phyloP scores from a whole-genome alignment of 1,140 invertebrate species.

The Meloidogyne hapla region DNA sequence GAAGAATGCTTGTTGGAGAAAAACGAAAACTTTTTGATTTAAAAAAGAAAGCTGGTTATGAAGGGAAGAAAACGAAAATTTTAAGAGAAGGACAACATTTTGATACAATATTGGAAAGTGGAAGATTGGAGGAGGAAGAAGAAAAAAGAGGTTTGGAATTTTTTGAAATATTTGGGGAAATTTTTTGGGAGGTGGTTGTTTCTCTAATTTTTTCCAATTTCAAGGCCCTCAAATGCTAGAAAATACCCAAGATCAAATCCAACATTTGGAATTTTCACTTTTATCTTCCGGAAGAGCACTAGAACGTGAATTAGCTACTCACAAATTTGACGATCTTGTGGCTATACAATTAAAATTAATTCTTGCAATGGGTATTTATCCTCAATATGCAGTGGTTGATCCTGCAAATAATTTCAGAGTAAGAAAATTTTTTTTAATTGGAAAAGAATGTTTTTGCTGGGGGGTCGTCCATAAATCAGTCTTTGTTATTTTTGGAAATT shows the following conservation, averaged over 20 bases:
- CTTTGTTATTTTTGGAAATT: no score
- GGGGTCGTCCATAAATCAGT: no score
- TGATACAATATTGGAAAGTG: conserved; percentile 42
- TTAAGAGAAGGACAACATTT: conserved; percentile 45
- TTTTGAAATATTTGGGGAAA: no score
- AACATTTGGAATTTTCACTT: conserved; percentile 44
- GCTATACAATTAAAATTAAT: conserved; percentile 38
- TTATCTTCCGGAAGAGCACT: conserved; percentile 28
- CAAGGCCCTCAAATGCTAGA: conserved; percentile 13
- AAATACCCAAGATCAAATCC: conserved; percentile 22
- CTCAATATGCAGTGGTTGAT: conserved; percentile 45
- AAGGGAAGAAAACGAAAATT: conserved; percentile 30
- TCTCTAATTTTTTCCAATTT: background rate
- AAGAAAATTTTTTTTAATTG: background rate
- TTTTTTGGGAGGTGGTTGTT: no score
- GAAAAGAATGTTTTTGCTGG: background rate
- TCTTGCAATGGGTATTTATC: conserved; percentile 44
- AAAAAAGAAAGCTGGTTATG: conserved; percentile 42
- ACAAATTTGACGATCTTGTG: conserved; percentile 34
- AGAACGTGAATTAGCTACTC: conserved; percentile 29
- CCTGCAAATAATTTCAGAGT: conserved; percentile 32
- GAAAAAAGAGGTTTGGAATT: background rate
- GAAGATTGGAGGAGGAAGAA: conserved; percentile 7
- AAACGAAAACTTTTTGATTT: conserved; percentile 42
- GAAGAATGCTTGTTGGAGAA: conserved; percentile 43